Percentiles rank a stretch among this genome's conserved stretches.
Evolutionary conservation across 2,797 vertebrate genomes (phyloP).

Genomic region (Sebastes flavidus): DNA sequence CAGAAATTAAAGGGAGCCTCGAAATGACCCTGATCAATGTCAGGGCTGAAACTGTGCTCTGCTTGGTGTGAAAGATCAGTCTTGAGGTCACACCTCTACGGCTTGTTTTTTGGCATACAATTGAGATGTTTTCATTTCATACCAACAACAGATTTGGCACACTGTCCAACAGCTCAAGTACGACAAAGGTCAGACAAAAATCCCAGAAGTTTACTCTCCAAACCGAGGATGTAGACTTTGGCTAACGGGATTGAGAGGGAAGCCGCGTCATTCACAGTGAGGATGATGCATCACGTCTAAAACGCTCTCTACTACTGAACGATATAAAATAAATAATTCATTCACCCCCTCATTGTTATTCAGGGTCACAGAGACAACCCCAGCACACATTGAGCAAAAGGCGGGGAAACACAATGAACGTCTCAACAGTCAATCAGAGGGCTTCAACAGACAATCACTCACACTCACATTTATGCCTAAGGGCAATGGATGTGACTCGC

Average conservation of each 20-base stretch:
- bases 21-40: not conserved
- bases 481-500: conserved; percentile 44
- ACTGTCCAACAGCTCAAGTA: not conserved
- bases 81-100: not conserved
- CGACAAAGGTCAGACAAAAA: conserved; percentile 17
- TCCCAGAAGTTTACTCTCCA: not conserved
- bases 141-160: not conserved
- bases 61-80: not conserved
- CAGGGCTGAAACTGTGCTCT: not conserved
- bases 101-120: not conserved
- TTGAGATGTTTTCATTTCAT: conserved; percentile 12
- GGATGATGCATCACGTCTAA: conserved; percentile 33
- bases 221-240: not conserved
- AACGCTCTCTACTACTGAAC: conserved; percentile 32
- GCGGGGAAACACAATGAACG: conserved; percentile 38
- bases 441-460: conserved; percentile 57
- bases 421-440: conserved; percentile 61
- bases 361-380: conserved; percentile 67
- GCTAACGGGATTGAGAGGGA: conserved; percentile 40
- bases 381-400: conserved; percentile 37
- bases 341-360: conserved; percentile 62
- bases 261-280: conserved; percentile 34
- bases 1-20: not conserved
- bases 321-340: conserved; percentile 71
- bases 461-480: conserved; percentile 45